Conservation (phyloP, 2,888 invertebrate genomes). For the Cyaniris semiargus region DNA sequence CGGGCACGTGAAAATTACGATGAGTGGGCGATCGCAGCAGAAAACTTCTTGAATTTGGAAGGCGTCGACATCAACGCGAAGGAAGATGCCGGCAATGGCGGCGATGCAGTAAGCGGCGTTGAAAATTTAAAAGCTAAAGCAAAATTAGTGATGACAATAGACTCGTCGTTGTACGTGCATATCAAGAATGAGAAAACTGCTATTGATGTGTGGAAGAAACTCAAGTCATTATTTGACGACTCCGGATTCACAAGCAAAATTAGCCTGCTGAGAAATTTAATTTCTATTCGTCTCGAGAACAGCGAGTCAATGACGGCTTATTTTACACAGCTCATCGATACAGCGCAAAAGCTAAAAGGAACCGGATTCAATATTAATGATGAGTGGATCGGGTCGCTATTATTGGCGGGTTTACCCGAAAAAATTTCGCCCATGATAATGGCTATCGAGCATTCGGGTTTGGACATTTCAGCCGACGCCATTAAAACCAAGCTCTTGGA, state of each 20-base stretch:
- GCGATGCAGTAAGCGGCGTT: no score
- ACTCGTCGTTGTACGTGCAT: conserved; percentile 35
- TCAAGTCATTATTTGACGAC: conserved; percentile 36
- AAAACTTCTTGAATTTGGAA: conserved; percentile 14
- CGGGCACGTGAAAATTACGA: background rate
- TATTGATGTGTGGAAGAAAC: conserved; percentile 32
- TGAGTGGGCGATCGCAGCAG: conserved; percentile 13
- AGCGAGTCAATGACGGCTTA: conserved; percentile 32
- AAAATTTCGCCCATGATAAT: conserved; percentile 20
- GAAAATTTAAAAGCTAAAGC: background rate
- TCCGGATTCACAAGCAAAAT: conserved; percentile 35
- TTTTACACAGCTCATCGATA: conserved; percentile 34
- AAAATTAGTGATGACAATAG: conserved; percentile 24
- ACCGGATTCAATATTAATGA: conserved; percentile 30
- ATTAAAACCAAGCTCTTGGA: conserved; percentile 19
- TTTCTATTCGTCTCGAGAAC: conserved; percentile 33
- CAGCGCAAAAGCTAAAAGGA: conserved; percentile 35
- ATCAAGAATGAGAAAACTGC: conserved; percentile 36
- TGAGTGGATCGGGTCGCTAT: conserved; percentile 13
- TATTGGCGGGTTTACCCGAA: conserved; percentile 5
- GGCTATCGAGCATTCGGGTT: conserved; percentile 23
- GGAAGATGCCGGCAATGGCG: background rate
- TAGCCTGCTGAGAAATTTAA: conserved; percentile 31
- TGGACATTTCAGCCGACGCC: background rate
- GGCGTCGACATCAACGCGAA: background rate